Conservation (phyloP, 2,113 vertebrate genomes). For the Halichoerus grypus region DNA sequence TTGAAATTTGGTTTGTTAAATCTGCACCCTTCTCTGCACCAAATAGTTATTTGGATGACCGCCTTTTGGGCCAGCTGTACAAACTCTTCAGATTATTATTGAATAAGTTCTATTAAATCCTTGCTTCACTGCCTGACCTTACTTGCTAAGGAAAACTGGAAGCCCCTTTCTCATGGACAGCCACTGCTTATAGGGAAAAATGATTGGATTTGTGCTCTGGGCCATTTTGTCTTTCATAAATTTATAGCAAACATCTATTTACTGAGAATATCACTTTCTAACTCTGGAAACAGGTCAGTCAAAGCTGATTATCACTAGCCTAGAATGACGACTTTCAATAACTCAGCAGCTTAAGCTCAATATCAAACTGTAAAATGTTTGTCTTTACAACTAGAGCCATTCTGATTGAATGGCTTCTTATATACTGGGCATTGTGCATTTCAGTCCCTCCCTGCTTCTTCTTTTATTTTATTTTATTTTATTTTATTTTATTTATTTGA, state of each 20-base stretch:
- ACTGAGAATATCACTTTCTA: constrained; percentile 80
- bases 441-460: constrained; percentile 42
- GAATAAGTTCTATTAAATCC: constrained; percentile 51
- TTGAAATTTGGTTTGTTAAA: constrained; percentile 36
- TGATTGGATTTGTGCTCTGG: constrained; percentile 63
- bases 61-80: neutral
- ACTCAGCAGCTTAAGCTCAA: constrained; percentile 70
- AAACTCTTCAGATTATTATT: constrained; percentile 51
- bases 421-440: constrained; percentile 74
- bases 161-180: neutral
- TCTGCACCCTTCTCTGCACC: neutral
- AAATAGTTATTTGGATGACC: constrained; percentile 38
- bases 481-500: neutral
- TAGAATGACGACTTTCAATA: constrained; percentile 81
- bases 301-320: constrained; percentile 79
- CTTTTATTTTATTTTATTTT: neutral
- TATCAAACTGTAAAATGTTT: constrained; percentile 80
- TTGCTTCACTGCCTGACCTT: neutral
- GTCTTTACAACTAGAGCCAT: constrained; percentile 60
- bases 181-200: constrained; percentile 21
- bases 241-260: constrained; percentile 82
- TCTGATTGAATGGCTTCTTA: constrained; percentile 72
- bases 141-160: neutral
- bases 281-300: constrained; percentile 77
- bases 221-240: constrained; percentile 76